Percentiles rank a stretch among this genome's conserved stretches.
Evolutionary conservation across 2,888 invertebrate genomes (phyloP).

Genomic region (Ethmia dodecea): DNA sequence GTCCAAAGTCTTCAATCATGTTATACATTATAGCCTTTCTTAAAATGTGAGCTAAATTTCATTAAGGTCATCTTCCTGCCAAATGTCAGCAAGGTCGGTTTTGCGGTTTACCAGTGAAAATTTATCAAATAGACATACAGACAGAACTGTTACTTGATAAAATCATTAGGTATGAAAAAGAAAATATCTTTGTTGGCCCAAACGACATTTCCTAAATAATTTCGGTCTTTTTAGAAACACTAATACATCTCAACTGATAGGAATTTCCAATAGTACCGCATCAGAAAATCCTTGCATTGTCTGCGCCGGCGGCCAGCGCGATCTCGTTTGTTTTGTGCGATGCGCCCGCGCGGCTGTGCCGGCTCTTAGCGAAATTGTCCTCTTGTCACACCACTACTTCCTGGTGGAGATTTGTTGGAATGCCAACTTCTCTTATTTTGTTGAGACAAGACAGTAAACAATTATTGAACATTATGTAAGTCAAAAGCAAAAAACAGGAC

Average conservation of each 20-base stretch:
- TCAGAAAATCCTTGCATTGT: not conserved
- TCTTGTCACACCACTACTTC: constrained; percentile 36
- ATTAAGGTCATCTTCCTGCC: too few species aligned
- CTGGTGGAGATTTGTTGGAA: constrained; percentile 34
- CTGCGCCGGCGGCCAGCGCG: constrained; percentile 10
- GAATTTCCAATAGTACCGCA: not conserved
- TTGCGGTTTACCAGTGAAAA: too few species aligned
- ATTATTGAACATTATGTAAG: too few species aligned
- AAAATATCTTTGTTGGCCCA: not conserved
- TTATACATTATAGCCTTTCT: too few species aligned
- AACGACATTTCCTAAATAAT: not conserved
- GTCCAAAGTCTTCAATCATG: too few species aligned
- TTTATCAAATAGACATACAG: too few species aligned
- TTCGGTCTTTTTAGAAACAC: not conserved
- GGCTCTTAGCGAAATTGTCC: constrained; percentile 26
- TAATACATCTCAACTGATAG: not conserved
- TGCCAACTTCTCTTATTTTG: constrained; percentile 15
- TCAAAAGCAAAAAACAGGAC: too few species aligned
- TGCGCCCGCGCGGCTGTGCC: constrained; percentile 1
- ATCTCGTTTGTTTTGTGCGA: constrained; percentile 10
- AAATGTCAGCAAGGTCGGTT: too few species aligned
- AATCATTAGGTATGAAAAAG: too few species aligned
- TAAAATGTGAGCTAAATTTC: too few species aligned
- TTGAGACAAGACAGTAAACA: too few species aligned
- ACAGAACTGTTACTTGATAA: too few species aligned